phyloP scores from a whole-genome alignment of 2,888 invertebrate species.

The Andrena camellia region DNA sequence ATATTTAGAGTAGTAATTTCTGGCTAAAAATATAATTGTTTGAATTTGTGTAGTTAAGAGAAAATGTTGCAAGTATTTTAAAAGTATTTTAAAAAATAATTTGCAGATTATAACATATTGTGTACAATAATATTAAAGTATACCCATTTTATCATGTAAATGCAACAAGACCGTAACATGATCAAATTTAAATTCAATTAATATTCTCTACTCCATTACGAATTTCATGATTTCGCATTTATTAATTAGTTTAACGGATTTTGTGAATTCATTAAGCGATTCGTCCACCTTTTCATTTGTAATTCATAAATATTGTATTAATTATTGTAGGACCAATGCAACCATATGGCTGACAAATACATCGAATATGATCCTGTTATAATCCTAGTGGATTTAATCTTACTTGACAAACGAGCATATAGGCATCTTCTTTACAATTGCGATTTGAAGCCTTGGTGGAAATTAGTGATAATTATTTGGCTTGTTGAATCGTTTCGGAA shows the following conservation, averaged over 20 bases:
- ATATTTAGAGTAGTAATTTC: too few relatives aligned
- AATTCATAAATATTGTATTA: constrained; percentile 12
- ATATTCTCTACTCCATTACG: too few relatives aligned
- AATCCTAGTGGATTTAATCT: constrained; percentile 93
- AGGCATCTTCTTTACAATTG: constrained; percentile 94
- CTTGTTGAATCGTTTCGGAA: constrained; percentile 93
- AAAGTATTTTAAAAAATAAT: too few relatives aligned
- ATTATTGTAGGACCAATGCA: constrained; percentile 89
- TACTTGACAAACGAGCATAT: constrained; percentile 93
- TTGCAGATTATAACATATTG: too few relatives aligned
- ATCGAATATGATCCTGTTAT: constrained; percentile 96
- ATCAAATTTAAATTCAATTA: too few relatives aligned
- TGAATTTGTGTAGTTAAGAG: too few relatives aligned
- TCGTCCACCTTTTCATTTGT: not conserved
- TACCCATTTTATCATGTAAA: too few relatives aligned
- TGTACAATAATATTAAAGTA: too few relatives aligned
- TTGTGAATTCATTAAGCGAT: not conserved
- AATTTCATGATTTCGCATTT: too few relatives aligned
- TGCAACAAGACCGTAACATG: too few relatives aligned
- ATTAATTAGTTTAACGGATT: not conserved
- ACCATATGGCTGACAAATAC: constrained; percentile 93
- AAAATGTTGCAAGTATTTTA: too few relatives aligned
- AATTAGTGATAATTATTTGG: constrained; percentile 91
- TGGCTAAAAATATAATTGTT: too few relatives aligned
- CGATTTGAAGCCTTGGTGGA: constrained; percentile 92